Evolutionary conservation across 1,140 invertebrate genomes (phyloP), one percentile per base, ranked within the genome.

Genomic region (Dufourea novaeangliae): DNA sequence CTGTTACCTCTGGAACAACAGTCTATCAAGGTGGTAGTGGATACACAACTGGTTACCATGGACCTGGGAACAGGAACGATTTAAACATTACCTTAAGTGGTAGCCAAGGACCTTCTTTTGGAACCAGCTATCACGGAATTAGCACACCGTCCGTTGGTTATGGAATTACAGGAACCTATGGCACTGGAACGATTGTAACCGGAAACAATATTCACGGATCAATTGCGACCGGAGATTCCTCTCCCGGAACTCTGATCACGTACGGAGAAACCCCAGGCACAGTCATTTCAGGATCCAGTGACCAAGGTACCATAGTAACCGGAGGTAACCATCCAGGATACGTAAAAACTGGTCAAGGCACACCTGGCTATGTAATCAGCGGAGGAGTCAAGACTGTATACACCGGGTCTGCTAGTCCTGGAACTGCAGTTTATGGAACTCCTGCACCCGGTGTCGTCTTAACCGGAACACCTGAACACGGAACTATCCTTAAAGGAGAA

Each of bases 361-460:
- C 85, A 12, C 79, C 85, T 14, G 87, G 88, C 37, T 90, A 88
- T 44, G 80, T 78, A 7, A 54, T 83, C 1, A 85, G 34, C 7
- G 69, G 79, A 20, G 89, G 87, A 66, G 32, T 85, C 17, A 86
- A 87, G 32, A 85, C 79, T 0, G 37, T 80, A 6, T 76, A 84
- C 11, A 2, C 54, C 14, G 73, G 54, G 64, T 72, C 83, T 22
- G 27, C 10, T 6, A 54, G 70, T 46, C 62, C 56, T 27, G 78
- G 59, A 37, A 83, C 73, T 0, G 7, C 61, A 2, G 3, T 70
- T 11, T 67, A 87, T 11, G 82, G 78, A 69, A 76, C 70, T 8
- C 14, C 59, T 25, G 25, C 71, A 1, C 63, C 78, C 17, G 69
- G 61, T 11, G 61, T 82, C 17, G 20, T 66, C 29, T 7, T 84